These are phyloP conservation scores for Calidris pugnax DNA, from an alignment of 2,113 vertebrate genomes.

Conservation along the genomic window DNA sequence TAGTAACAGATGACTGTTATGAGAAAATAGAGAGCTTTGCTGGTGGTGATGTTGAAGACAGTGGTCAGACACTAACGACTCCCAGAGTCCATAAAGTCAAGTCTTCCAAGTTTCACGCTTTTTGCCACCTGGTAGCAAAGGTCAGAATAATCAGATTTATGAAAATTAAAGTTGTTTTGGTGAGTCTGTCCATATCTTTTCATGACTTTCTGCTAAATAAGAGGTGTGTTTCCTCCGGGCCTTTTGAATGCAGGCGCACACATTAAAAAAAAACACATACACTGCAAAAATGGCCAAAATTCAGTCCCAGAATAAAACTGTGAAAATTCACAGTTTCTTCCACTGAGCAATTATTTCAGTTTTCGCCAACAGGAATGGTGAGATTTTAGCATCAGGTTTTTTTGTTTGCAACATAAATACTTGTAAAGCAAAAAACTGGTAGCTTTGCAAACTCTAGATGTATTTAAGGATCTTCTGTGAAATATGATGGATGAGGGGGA, in stretches of 20 bases:
- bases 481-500: conserved; percentile 59
- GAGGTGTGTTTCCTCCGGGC: conserved; percentile 28
- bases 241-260: background rate
- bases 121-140: background rate
- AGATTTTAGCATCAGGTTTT: conserved; percentile 70
- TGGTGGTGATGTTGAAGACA: background rate
- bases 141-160: background rate
- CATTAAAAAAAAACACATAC: conserved; percentile 4
- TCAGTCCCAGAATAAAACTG: conserved; percentile 68
- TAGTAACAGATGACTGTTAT: background rate
- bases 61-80: background rate
- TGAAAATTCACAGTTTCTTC: conserved; percentile 70
- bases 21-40: background rate
- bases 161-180: background rate
- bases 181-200: background rate
- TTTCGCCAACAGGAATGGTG: conserved; percentile 62
- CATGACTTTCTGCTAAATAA: background rate
- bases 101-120: background rate
- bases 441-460: conserved; percentile 55
- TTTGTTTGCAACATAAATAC: conserved; percentile 66
- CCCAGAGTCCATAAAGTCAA: background rate
- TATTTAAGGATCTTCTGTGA: conserved; percentile 65
- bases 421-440: conserved; percentile 52
- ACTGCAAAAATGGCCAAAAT: conserved; percentile 66
- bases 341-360: conserved; percentile 69